A percentile compares a stretch with the other conserved stretches of the same genome.
These are phyloP conservation scores for Drosophila busckii DNA, from an alignment of 1,140 invertebrate species.

Conservation along the genomic window DNA sequence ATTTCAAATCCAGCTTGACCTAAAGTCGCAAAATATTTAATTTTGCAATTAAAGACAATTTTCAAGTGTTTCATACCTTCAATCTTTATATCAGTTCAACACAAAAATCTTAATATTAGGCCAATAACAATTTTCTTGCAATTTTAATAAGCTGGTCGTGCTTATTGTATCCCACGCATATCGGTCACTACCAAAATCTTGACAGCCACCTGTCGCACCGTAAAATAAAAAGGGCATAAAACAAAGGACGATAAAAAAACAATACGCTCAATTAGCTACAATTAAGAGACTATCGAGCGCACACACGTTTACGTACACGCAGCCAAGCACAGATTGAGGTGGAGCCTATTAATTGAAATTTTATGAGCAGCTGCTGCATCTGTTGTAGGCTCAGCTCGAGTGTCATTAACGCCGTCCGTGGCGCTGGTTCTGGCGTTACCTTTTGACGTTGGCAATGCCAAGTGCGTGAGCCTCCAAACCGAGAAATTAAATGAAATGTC, in stretches of 20 bases:
- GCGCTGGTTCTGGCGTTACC: slow-evolving; percentile 12
- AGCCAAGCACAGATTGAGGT: slow-evolving; percentile 3
- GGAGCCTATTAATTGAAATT: slow-evolving; percentile 56
- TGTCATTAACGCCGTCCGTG: slow-evolving; percentile 41
- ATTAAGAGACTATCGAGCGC: slow-evolving; percentile 32
- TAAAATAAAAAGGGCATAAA: slow-evolving; percentile 3
- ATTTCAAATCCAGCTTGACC: no score
- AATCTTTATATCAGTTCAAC: no score
- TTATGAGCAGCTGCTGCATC: slow-evolving; percentile 56
- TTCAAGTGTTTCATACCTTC: no score
- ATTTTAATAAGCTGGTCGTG: no score
- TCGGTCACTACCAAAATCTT: slow-evolving; percentile 7
- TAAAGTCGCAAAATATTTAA: no score
- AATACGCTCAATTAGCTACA: slow-evolving; percentile 67
- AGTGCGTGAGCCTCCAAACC: slow-evolving; percentile 45
- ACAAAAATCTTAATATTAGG: no score
- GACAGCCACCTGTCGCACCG: slow-evolving; percentile 38
- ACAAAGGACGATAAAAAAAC: slow-evolving; percentile 54
- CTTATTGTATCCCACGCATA: slow-evolving; percentile 26
- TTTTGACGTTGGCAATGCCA: no score
- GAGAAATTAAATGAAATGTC: slow-evolving; percentile 44
- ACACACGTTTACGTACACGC: slow-evolving; percentile 2
- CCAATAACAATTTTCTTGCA: no score
- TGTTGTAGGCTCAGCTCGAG: slow-evolving; percentile 45
- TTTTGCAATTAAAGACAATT: no score